Evolutionary conservation across 1,140 invertebrate genomes (phyloP), one percentile per base, ranked within the genome.

Genomic region (Ericerus pela): DNA sequence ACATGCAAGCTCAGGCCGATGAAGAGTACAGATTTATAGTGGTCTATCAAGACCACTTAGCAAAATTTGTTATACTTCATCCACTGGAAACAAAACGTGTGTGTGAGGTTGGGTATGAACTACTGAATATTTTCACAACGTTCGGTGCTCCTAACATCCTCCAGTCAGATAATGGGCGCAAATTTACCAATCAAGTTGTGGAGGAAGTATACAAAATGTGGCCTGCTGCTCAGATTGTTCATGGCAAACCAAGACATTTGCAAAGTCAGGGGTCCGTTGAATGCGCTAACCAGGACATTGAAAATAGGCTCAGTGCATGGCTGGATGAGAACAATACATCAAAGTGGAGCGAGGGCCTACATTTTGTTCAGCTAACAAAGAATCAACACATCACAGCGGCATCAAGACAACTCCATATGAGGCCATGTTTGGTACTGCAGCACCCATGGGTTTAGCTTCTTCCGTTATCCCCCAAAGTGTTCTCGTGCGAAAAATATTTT

Each of bases 1-100:
- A 56, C 29, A 22, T 56, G 29, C 47, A 52, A 18, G 24, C 11
- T 27, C 29, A 4, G 31, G 14, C 38, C 2, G 47, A 56, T 6
- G 30, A 18, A 24, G 18, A 56, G 3, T 51, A 22, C n/a, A 27
- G 27, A 26, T 56, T 31, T 26, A 51, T 27, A 2, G 20, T 52
- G 78, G 66, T 69, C 80, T 43, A 80, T 80, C 70, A 79, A 80
- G 65, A 54, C 26, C 80, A 80, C 67, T 77, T 80, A 62, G 77
- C 36, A 2, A 58, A 53, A 51, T 58, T 53, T 29, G 22, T 11
- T 10, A 24, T 29, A 24, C 27, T 56, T 1, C 38, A 29, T 6
- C 43, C 43, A 30, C 30, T 36, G 11, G 51, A 28, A 11, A 26
- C 26, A n/a, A 36, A 56, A 1, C 51, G 29, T 16, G 30, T 30